Base-by-base conservation (phyloP, 2,113 vertebrate species). In the Phrynocephalus versicolor region DNA sequence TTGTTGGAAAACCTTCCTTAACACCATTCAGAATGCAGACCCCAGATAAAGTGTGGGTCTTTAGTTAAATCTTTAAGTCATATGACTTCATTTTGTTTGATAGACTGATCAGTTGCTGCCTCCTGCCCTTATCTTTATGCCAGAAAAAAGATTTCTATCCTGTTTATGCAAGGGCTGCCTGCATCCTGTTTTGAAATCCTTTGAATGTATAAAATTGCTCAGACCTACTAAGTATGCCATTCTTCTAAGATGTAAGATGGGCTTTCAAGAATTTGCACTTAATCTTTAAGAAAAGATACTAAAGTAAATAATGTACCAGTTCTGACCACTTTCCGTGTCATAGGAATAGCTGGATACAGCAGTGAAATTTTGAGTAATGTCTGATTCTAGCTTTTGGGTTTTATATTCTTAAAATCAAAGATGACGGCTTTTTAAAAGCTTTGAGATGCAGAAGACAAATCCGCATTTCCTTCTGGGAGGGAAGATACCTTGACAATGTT, bases 401-500 rank as follows among this genome's bases (percentile, higher is more conserved):
- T 33, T 72, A 14, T 76, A 75, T 77, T 25, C 10, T 60, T 45
- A 58, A 86, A n/a, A 41, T 60, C 21, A 39, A 57, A 39, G 55
- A 13, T 87, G 30, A 33, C 18, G 89, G 83, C 33, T 74, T 91
- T 88, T 76, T 67, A 90, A 51, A 90, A 82, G 65, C 37, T 87
- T 85, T 15, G 85, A 81, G 76, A 90, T 88, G 33, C 60, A 87
- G 81, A 87, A n/a, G 77, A 51, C 82, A 82, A 80, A 64, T 89
- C 19, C 89, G 88, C 45, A 23, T 87, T 90, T 82, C 39, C 19
- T 89, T 91, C 10, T 30, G 62, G 37, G 37, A 71, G 71, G 57
- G 77, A 80, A 81, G 84, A 92, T 92, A 91, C 90, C 92, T 95
- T 93, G 92, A 93, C 93, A 95, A 92, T 93, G 93, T 90, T 90